Conservation (phyloP, 1,140 invertebrate genomes). For the Triops cancriformis region DNA sequence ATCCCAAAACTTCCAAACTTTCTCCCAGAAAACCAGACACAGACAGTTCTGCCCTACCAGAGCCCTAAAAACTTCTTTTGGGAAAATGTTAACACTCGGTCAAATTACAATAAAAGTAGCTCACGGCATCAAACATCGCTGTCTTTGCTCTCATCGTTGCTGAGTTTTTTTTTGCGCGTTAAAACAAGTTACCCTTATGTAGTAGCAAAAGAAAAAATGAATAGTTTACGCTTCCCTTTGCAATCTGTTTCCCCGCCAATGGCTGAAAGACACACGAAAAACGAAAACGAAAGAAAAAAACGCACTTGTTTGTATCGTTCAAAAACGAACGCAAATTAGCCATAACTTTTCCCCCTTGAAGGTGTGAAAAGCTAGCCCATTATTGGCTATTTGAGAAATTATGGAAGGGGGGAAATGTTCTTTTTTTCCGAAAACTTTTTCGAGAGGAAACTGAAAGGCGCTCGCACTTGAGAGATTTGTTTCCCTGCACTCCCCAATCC, state of each 20-base stretch:
- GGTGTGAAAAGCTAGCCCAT: background rate
- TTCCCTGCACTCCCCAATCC: background rate
- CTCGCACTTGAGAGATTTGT: background rate
- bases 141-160: too few relatives aligned
- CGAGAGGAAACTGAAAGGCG: background rate
- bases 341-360: background rate
- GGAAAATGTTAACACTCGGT: too few relatives aligned
- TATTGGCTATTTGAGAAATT: background rate
- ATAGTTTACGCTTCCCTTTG: background rate
- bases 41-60: too few relatives aligned
- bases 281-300: background rate
- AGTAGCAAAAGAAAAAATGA: background rate
- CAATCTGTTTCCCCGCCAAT: background rate
- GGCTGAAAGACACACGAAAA: background rate
- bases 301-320: constrained; percentile 3
- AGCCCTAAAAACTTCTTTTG: too few relatives aligned
- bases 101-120: too few relatives aligned
- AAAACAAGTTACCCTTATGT: too few relatives aligned
- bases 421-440: background rate
- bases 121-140: too few relatives aligned
- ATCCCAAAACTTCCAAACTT: background rate
- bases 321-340: constrained; percentile 1
- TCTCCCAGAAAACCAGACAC: background rate
- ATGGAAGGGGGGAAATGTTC: too few relatives aligned
- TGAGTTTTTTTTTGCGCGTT: too few relatives aligned